These are phyloP conservation scores for Sycobia sp. DNA, from an alignment of 1,140 invertebrate species.

Conservation along the genomic window DNA sequence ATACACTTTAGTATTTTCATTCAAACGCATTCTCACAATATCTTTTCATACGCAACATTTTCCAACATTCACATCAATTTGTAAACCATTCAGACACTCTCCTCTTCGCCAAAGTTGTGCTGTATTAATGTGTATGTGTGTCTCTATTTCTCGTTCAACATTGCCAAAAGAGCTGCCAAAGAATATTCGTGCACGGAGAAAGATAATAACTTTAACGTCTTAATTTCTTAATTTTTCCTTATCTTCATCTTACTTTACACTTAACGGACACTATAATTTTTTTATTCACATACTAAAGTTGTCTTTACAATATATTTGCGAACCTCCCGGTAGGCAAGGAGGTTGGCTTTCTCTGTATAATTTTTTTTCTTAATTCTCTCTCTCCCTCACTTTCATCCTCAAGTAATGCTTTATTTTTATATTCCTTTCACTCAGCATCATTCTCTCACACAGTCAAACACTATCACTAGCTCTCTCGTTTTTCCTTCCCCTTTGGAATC, in stretches of 20 bases:
- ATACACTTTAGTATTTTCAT: slow-evolving; percentile 34
- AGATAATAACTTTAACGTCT: slow-evolving; percentile 48
- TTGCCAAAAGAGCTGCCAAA: slow-evolving; percentile 60
- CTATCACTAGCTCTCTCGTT: slow-evolving; percentile 50
- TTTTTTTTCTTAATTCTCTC: slow-evolving; percentile 50
- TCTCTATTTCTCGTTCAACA: slow-evolving; percentile 55
- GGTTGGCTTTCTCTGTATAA: slow-evolving; percentile 61
- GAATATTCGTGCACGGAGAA: slow-evolving; percentile 47
- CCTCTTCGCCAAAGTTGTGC: slow-evolving; percentile 35
- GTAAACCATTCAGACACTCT: slow-evolving; percentile 27
- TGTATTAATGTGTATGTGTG: slow-evolving; percentile 35
- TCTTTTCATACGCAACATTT: slow-evolving; percentile 12
- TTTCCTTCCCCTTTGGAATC: slow-evolving; percentile 39
- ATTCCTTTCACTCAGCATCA: slow-evolving; percentile 37
- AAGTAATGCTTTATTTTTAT: slow-evolving; percentile 29
- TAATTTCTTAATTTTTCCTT: slow-evolving; percentile 43
- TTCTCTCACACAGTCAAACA: slow-evolving; percentile 46
- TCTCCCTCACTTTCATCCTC: slow-evolving; percentile 39
- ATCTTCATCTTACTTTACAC: slow-evolving; percentile 52
- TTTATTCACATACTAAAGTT: slow-evolving; percentile 52
- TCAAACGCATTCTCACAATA: slow-evolving; percentile 6
- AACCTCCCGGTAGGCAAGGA: slow-evolving; percentile 62
- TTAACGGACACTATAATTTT: slow-evolving; percentile 61
- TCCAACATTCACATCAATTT: slow-evolving; percentile 8
- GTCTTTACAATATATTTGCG: slow-evolving; percentile 62